Evolutionary conservation across 2,113 vertebrate species (phyloP), one percentile per base, ranked within the genome.

Genomic region (Perca flavescens): DNA sequence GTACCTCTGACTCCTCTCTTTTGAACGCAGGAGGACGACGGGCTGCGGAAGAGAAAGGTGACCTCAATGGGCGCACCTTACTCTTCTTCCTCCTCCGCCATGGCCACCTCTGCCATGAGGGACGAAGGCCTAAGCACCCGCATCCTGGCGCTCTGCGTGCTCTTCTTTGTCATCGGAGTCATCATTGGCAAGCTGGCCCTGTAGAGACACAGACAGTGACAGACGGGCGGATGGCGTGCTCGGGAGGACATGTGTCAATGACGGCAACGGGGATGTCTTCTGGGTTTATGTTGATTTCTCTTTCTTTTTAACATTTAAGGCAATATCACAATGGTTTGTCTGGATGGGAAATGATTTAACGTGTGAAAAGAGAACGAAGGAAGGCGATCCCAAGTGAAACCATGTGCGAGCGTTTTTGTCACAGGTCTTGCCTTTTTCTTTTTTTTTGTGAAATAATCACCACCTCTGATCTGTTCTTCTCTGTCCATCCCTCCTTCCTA

Each of bases 151-250:
- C 92, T 98, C 84, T 96, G 96, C 80, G 95, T 99, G 75, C 91
- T 99, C 92, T 97, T 98, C 96, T 98, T 99, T 88, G 97, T 99
- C 86, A 94, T 99, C 8, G 97, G 97, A 69, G 97, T 97, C 92
- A 97, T 99, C 95, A 91, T 98, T 90, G 97, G 97, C 92, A 98
- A 98, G 95, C 95, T 99, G 86, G 95, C 95, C 94, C 96, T 99
- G 96, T 99, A 98, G 85, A 95, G 93, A 93, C 93, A 93, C 93
- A 80, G 94, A 90, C 90, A 86, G 85, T 71, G 84, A 88, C n/a
- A 21, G 82, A 63, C 46, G 65, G 86, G 84, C 15, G 40, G 85
- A 86, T 68, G 73, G 82, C 77, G 78, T 88, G 88, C 86, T 88
- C 52, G 36, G 67, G 69, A 77, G 84, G 86, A 84, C 86, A 70